phyloP scores from a whole-genome alignment of 1,140 invertebrate species.

The Tetramorium alpestre region DNA sequence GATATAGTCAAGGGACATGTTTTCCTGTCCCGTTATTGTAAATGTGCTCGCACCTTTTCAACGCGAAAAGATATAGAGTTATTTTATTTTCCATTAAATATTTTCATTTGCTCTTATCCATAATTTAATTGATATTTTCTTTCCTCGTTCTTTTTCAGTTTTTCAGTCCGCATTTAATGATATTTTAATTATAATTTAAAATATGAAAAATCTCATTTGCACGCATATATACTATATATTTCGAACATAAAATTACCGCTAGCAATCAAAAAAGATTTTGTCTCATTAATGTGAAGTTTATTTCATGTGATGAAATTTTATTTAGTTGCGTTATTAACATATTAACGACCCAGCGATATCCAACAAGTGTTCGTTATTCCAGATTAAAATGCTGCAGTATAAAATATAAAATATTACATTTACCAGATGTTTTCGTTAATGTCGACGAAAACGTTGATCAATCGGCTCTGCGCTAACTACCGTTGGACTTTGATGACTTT shows the following conservation, averaged over 20 bases:
- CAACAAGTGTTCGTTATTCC: constrained; percentile 2
- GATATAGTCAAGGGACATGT: constrained; percentile 41
- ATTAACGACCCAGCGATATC: neutral
- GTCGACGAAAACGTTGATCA: constrained; percentile 10
- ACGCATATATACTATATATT: neutral
- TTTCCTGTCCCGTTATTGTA: neutral
- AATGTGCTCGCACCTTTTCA: neutral
- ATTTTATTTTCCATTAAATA: constrained; percentile 9
- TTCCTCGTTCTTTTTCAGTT: neutral
- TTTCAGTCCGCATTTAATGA: neutral
- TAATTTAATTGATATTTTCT: neutral
- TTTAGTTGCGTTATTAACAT: constrained; percentile 6
- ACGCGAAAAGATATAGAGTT: neutral
- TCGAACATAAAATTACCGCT: neutral
- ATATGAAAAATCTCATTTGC: neutral
- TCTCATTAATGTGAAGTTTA: neutral
- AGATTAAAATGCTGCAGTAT: neutral
- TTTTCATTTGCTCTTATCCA: neutral
- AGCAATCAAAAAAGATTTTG: neutral
- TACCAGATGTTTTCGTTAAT: neutral
- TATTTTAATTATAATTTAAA: constrained; percentile 27
- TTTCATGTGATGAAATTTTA: neutral
- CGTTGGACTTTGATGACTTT: neutral
- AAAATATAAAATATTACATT: constrained; percentile 5
- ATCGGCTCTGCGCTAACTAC: constrained; percentile 1